Evolutionary conservation across 1,140 invertebrate genomes (phyloP), one percentile per base, ranked within the genome.

Genomic region (Drosophila paulistorum): DNA sequence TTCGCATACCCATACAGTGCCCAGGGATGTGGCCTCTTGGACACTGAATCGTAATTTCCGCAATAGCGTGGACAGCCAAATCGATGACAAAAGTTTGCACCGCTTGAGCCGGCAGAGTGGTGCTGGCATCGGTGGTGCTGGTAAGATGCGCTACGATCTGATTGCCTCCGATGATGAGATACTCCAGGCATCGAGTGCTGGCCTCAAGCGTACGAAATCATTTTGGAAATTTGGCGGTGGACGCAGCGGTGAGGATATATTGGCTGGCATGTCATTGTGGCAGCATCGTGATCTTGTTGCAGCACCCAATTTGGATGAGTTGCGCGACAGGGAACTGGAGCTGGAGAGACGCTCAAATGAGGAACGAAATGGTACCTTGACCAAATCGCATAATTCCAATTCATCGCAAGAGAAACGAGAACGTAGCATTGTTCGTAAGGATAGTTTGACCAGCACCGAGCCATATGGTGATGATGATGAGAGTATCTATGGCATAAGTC

Each of bases 241-340:
- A 14, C 87, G 90, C 23, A 89, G 76, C 7, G 95, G 94, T 1
- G 94, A 94, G 13, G 94, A 95, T 37, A 96, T 97, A 7, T 92
- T 97, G 48, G 96, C 96, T 74, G 96, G 96, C 0, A 97, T 97
- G 96, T 95, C 96, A 0, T 91, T 97, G 13, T 97, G 96, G 96
- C 95, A 95, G 84, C 96, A 97, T 89, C 93, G 96, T n/a, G 96
- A 96, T 60, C 93, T 97, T 48, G 96, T 97, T 72, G 93, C 91
- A 7, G 93, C 90, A 0, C 93, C 81, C 89, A 94, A 90, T 92
- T 87, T 84, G 37, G 78, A 72, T 91, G 93, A 78, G 90, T 89
- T 90, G 78, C 84, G 42, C 78, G 92, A 71, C 78, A 59, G 68
- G 14, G 76, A 68, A 5, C 2, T 39, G 0, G 77, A 68, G 71